Conservation (phyloP, 2,113 vertebrate species). For the human (Homo sapiens) region DNA sequence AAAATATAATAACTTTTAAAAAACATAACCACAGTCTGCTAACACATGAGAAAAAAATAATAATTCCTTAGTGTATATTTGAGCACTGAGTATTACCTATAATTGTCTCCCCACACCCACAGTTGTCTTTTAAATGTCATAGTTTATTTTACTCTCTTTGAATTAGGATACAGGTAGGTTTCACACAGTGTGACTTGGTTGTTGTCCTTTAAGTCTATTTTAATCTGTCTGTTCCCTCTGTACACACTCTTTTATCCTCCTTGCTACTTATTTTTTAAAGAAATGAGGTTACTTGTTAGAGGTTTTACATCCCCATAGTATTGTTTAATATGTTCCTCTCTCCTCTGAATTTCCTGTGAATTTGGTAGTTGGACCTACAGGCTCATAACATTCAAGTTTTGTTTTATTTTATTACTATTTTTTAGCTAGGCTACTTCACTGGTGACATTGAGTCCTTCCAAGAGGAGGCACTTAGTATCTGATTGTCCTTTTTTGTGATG, state of each 20-base stretch:
- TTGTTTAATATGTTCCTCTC: background rate
- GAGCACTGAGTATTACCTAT: background rate
- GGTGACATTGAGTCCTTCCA: background rate
- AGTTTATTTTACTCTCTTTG: conserved; percentile 3
- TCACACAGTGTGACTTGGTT: background rate
- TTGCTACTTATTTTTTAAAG: background rate
- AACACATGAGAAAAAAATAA: background rate
- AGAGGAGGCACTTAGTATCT: background rate
- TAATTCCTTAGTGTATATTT: background rate
- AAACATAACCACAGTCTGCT: background rate
- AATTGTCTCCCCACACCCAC: background rate
- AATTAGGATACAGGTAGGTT: background rate
- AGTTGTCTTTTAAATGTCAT: conserved; percentile 23
- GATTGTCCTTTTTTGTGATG: background rate
- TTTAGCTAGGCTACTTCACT: background rate
- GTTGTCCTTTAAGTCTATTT: conserved; percentile 10
- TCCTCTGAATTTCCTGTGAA: background rate
- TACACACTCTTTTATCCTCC: background rate
- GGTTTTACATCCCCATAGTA: background rate
- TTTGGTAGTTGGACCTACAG: conserved; percentile 20
- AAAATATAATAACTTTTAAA: background rate
- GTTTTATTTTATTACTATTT: background rate
- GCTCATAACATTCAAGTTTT: background rate
- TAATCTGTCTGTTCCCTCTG: background rate
- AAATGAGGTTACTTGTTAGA: conserved; percentile 5